Evolutionary conservation across 1,140 invertebrate species (phyloP), one percentile per base, ranked within the genome.

Genomic region (Trichonephila clavata): DNA sequence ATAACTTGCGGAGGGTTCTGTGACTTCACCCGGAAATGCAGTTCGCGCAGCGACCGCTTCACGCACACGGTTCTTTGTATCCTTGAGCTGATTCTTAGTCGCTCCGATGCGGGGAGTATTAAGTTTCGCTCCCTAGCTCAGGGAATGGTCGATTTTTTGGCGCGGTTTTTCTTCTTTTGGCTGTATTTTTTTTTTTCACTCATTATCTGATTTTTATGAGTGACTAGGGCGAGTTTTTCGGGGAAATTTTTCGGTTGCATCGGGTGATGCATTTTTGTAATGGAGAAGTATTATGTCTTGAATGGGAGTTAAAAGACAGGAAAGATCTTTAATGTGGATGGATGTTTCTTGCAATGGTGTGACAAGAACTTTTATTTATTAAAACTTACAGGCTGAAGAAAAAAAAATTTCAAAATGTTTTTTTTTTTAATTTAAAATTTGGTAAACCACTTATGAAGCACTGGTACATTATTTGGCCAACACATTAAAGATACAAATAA

Each of bases 131-230:
- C 68, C 68, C 68, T 77, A 0, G 68, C 24, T 77, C 68, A 10
- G 16, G 68, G 77, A 63, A 83, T 83, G 60, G 90, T 77, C 90
- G 90, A 91, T 83, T 83, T 90, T 91, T 91, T 91, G 77, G 77
- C 71, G 90, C 61, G 24, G 14, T 91, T 91, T 91, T 63, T 91
- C 24, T 83, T 57, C 32, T 86, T 63, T n/a, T 16, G 84, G 84
- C 60, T 60, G 32, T 50, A 50, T 50, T 3, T 20, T 83, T 83
- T 83, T 83, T 61, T 86, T 86, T 63, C 4, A 16, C 59, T 60
- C 57, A 20, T 60, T 61, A 86, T 86, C 84, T 27, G 50, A 63
- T 63, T 86, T 83, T 50, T 57, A 7, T 57, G 50, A 32, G 68
- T 57, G 81, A 16, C 13, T 39, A 43, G 21, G 43, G 81, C 21